Base-by-base conservation (phyloP, 1,140 invertebrate genomes). In the Cheumatopsyche charites region DNA sequence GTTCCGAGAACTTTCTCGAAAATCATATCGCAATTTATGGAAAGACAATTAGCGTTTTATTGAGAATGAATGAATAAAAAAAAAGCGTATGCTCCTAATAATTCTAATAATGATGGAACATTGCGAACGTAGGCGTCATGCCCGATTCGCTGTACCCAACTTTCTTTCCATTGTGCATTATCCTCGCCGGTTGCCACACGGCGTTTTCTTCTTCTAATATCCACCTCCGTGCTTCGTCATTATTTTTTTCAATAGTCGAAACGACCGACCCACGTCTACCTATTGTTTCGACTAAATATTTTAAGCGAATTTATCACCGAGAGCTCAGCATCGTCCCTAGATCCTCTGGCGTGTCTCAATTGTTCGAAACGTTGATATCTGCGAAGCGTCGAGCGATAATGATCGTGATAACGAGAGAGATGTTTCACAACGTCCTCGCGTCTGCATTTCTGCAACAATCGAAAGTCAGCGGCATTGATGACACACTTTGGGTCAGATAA, bases 401-500 rank as follows among this genome's bases (percentile, higher is more conserved):
- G 47, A 5, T 52, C 19, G n/a, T 52, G 47, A 52, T 52, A 52
- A 52, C 47, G 19, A 17, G 19, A 17, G n/a, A 17, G 15, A 17
- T 17, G 47, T 52, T 52, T 52, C 47, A 17, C 47, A 52, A 52
- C 47, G 19, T 52, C 47, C 47, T 25, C 49, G 17, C n/a, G 2
- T 13, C 55, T 58, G 23, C 42, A 5, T 4, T 66, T 66, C 63
- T 49, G 63, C 63, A 66, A 66, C 45, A 66, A 66, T 66, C 63
- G 63, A 66, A 66, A 66, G 63, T 66, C 63, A 21, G 15, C 43
- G 12, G 23, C 36, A 41, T 47, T 41, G 63, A 66, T 49, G 63
- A 66, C 63, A 66, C 63, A 66, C 63, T 47, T 66, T 3, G 63
- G 21, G 63, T 17, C 43, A 43, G 62, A 63, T 43, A 63, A 23